Evolutionary conservation across 2,888 invertebrate species (phyloP), one percentile per base, ranked within the genome.

Genomic region (Odontomyia ornata): DNA sequence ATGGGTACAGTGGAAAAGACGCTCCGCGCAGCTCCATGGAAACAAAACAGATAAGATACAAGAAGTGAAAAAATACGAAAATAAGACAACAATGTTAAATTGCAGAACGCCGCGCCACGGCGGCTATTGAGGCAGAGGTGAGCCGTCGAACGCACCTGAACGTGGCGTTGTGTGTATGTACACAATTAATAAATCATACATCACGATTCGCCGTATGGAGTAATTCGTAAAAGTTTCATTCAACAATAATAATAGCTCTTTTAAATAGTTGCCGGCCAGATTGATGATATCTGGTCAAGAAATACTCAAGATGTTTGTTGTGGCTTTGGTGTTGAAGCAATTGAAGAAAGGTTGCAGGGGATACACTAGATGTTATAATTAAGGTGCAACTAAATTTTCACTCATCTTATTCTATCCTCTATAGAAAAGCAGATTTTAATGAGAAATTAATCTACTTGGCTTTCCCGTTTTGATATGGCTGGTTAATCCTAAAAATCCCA

Each of bases 101-200:
- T 60, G 62, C 28, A 25, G 28, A 15, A 4, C 52, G 18, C 21
- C 60, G 60, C 60, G 21, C 60, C 60, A 25, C 60, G 13, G 2
- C 25, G 60, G 25, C 18, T 18, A 15, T 52, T 15, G 52, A 18
- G 28, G 5, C 36, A 36, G 36, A 36, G 36, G 36, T 36, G 36
- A 36, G 36, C 30, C 36, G 57, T 27, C 13, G 13, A 73, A 60
- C 57, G 73, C 73, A 73, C 73, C 73, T 73, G 73, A 73, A 47
- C 27, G 57, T 43, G 43, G 60, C n/a, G 57, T 47, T 47, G 46
- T 46, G 2, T 13, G 69, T 69, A 46, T 43, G 73, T 73, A 73
- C 73, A 60, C 73, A 73, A 57, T 73, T 73, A 73, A 73, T 73
- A 73, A 73, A 73, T 73, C 73, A 73, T 57, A 73, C 73, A 73